Evolutionary conservation across 1,140 invertebrate genomes (phyloP), one percentile per base, ranked within the genome.

Genomic region (Nymphalis io): DNA sequence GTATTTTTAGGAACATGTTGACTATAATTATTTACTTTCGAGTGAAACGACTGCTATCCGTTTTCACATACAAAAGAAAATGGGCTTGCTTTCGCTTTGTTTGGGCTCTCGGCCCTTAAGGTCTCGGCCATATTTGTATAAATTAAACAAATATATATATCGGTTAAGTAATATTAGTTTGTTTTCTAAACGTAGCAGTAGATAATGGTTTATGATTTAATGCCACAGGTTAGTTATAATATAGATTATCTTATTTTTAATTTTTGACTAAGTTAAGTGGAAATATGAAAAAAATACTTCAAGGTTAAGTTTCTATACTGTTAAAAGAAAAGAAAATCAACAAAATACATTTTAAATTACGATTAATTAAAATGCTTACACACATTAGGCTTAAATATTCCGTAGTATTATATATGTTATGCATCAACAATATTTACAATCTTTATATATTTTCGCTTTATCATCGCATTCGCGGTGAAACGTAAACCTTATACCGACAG

Each of bases 1-100:
- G 27, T 39, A 53, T 39, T 63, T 39, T 63, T 18, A 20, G 27
- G 46, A 38, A 46, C 23, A 23, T 39, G 59, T 74, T 69, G 53
- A 57, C 59, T 55, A 67, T 74, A 70, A 73, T n/a, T n/a, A n/a
- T 74, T 74, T 74, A 63, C 72, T 74, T 70, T 70, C 68, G 63
- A 74, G 60, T 70, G 63, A 57, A 64, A 65, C 51, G 13, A 5
- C 27, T 33, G 62, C 51, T 63, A 73, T 67, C 63, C 61, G 72
- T 69, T 70, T 73, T 59, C 64, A 53, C 46, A 61, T 4, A 69
- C 63, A 59, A 62, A 58, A n/a, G 16, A 66, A 62, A 74, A 74
- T 70, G 62, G 64, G 64, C 42, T 69, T 65, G 66, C 72, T 73
- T 73, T 73, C 72, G 67, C 68, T 70, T 62, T 60, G 60, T 39